A percentile compares a stretch with the other conserved stretches of the same genome.
Conservation (phyloP, 2,113 vertebrate genomes). For the Hippocampus mohnikei region DNA sequence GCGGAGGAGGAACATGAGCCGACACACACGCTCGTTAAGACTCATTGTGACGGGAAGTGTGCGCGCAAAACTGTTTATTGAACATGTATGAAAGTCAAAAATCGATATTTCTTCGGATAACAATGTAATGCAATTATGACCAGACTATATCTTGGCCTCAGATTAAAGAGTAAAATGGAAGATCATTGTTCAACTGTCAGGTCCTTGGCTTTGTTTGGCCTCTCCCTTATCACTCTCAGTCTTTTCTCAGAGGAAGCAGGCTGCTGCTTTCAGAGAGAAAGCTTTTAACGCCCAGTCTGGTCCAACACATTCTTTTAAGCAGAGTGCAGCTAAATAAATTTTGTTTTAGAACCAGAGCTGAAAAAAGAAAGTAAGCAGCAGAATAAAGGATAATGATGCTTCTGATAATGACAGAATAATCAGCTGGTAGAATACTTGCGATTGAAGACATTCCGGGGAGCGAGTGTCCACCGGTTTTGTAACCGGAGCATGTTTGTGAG, state of each 20-base stretch:
- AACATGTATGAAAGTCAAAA: constrained; percentile 2
- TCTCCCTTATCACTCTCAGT: background rate
- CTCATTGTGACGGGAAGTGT: background rate
- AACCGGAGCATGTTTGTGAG: constrained; percentile 30
- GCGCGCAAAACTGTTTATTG: constrained; percentile 10
- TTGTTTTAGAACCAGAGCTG: background rate
- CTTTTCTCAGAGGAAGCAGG: background rate
- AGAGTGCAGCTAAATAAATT: background rate
- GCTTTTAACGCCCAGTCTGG: background rate
- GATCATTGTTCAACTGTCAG: background rate
- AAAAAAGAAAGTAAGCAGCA: background rate
- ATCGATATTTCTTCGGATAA: background rate
- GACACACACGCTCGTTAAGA: background rate
- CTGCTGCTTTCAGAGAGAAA: background rate
- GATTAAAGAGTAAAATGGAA: background rate
- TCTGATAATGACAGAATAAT: background rate
- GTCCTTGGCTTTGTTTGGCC: background rate
- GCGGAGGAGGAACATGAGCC: constrained; percentile 19
- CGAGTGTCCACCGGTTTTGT: constrained; percentile 9
- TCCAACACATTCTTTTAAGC: background rate
- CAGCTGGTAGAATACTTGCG: background rate
- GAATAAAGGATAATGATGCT: background rate
- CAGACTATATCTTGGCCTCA: background rate
- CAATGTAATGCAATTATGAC: background rate
- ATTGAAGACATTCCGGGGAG: constrained; percentile 2